Evolutionary conservation across 2,797 vertebrate genomes (phyloP).

Genomic region (Diplodus sargus): DNA sequence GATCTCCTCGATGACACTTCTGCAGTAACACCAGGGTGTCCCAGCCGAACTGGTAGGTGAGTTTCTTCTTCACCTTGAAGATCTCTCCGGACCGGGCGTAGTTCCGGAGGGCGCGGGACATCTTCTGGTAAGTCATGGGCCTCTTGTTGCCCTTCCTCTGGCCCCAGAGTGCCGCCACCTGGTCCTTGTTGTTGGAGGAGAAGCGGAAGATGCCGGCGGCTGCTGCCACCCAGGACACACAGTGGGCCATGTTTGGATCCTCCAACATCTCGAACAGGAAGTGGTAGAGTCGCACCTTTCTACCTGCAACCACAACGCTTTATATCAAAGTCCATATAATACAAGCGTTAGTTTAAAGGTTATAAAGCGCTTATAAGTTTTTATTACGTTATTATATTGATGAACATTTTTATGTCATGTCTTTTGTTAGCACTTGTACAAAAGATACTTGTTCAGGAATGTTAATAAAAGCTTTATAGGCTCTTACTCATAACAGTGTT

Average conservation of each 20-base stretch:
- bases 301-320: slow-evolving; percentile 70
- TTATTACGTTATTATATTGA: too few relatives aligned
- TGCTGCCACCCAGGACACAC: slow-evolving; percentile 86
- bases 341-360: too few relatives aligned
- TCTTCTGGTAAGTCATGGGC: slow-evolving; percentile 90
- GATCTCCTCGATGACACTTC: slow-evolving; percentile 42
- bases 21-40: slow-evolving; percentile 77
- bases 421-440: too few relatives aligned
- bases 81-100: slow-evolving; percentile 86
- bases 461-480: too few relatives aligned
- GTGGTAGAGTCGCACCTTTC: slow-evolving; percentile 85
- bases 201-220: slow-evolving; percentile 83
- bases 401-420: too few relatives aligned
- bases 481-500: too few relatives aligned
- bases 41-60: slow-evolving; percentile 85
- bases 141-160: slow-evolving; percentile 86
- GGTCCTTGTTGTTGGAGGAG: slow-evolving; percentile 86
- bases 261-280: slow-evolving; percentile 88
- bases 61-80: slow-evolving; percentile 88
- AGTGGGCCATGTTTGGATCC: slow-evolving; percentile 85
- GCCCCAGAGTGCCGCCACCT: slow-evolving; percentile 85
- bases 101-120: slow-evolving; percentile 89
- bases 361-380: too few relatives aligned
- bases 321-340: too few relatives aligned
- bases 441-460: too few relatives aligned